Conservation (phyloP, 2,888 invertebrate genomes). For the Agrypnus murinus region DNA sequence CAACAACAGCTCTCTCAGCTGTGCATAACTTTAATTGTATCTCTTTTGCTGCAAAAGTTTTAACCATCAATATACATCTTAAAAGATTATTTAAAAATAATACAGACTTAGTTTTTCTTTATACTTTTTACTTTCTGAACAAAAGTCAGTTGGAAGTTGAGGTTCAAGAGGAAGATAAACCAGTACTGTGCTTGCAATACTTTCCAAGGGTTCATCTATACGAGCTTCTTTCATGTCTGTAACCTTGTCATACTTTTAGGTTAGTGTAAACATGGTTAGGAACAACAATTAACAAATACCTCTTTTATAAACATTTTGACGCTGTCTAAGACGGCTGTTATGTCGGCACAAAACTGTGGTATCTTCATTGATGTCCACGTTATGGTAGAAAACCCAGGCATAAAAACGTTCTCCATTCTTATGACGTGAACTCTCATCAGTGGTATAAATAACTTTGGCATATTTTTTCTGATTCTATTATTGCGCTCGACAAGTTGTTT, state of each 20-base stretch:
- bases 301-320: slow-evolving; percentile 81
- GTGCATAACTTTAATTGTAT: slow-evolving; percentile 77
- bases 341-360: slow-evolving; percentile 76
- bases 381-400: slow-evolving; percentile 84
- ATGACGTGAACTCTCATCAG: slow-evolving; percentile 80
- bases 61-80: too few relatives aligned
- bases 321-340: slow-evolving; percentile 75
- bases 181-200: slow-evolving; percentile 77
- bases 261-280: too few relatives aligned
- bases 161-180: slow-evolving; percentile 77
- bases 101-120: too few relatives aligned
- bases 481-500: slow-evolving; percentile 78
- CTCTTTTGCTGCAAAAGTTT: slow-evolving; percentile 68
- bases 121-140: too few relatives aligned
- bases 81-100: too few relatives aligned
- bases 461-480: slow-evolving; percentile 74
- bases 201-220: slow-evolving; percentile 80
- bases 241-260: too few relatives aligned
- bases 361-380: slow-evolving; percentile 90
- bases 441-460: slow-evolving; percentile 81
- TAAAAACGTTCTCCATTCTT: slow-evolving; percentile 81
- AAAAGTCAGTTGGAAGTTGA: too few relatives aligned
- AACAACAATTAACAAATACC: too few relatives aligned
- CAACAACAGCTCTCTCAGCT: slow-evolving; percentile 85
- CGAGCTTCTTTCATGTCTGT: slow-evolving; percentile 85